These are phyloP conservation scores for Camelus dromedarius DNA, from an alignment of 2,113 vertebrate genomes.

Conservation along the genomic window DNA sequence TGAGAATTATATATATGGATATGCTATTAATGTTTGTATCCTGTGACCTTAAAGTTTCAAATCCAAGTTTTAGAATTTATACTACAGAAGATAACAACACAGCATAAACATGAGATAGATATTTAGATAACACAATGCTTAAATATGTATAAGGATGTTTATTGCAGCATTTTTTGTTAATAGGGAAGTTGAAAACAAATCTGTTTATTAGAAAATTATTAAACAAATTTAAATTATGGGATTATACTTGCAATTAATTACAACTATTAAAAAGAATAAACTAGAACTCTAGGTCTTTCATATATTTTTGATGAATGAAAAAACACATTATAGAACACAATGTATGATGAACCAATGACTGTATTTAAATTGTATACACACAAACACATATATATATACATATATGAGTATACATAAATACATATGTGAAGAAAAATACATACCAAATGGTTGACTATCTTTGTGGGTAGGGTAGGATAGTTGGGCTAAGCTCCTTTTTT, in stretches of 20 bases:
- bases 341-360: neutral
- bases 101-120: too few relatives aligned
- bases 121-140: too few relatives aligned
- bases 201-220: neutral
- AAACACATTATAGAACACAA: neutral
- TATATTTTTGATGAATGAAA: neutral
- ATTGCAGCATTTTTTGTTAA: neutral
- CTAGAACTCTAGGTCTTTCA: neutral
- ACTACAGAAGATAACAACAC: neutral
- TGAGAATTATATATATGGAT: neutral
- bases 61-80: neutral
- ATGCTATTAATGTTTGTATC: neutral
- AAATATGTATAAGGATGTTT: neutral
- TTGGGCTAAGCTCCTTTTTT: neutral
- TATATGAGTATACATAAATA: neutral
- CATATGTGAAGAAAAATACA: neutral
- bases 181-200: neutral
- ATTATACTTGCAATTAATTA: neutral
- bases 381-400: neutral
- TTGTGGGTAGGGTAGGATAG: neutral
- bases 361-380: neutral
- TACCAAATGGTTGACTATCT: neutral
- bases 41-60: neutral
- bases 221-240: neutral
- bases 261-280: neutral